Percentiles rank a stretch among this genome's conserved stretches.
These are phyloP conservation scores for Crioceris asparagi DNA, from an alignment of 2,888 invertebrate species.

Conservation along the genomic window DNA sequence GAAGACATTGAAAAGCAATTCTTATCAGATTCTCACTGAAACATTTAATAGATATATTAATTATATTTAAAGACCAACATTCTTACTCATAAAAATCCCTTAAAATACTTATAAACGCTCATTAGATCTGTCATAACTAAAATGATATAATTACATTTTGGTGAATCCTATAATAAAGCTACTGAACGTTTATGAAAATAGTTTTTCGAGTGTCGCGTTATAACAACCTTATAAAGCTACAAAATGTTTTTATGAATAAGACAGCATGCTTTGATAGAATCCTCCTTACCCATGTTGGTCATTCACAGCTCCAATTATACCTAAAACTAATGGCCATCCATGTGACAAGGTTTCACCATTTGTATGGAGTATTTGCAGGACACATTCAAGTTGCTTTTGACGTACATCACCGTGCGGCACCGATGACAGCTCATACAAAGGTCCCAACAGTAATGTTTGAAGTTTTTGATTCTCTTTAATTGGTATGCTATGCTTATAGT, in stretches of 20 bases:
- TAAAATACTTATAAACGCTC: too few relatives aligned
- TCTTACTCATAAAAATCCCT: too few relatives aligned
- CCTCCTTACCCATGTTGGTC: slow-evolving; percentile 83
- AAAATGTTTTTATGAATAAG: too few relatives aligned
- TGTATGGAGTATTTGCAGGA: slow-evolving; percentile 84
- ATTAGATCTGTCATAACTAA: too few relatives aligned
- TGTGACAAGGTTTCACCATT: slow-evolving; percentile 85
- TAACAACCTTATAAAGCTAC: too few relatives aligned
- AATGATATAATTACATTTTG: too few relatives aligned
- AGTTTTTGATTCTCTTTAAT: slow-evolving; percentile 76
- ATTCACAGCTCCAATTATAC: slow-evolving; percentile 90
- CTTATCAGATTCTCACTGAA: slow-evolving; percentile 79
- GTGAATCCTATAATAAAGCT: too few relatives aligned
- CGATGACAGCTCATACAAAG: slow-evolving; percentile 82
- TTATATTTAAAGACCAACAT: too few relatives aligned
- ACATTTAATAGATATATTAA: slow-evolving; percentile 14
- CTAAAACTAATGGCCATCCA: slow-evolving; percentile 91
- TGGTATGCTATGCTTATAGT: slow-evolving; percentile 74
- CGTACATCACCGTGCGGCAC: slow-evolving; percentile 90
- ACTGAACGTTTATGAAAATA: too few relatives aligned
- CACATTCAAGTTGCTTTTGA: slow-evolving; percentile 89
- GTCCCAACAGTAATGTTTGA: slow-evolving; percentile 78
- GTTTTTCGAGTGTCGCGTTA: too few relatives aligned
- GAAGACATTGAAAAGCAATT: slow-evolving; percentile 91
- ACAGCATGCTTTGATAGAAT: too few relatives aligned